These are phyloP conservation scores for Amblyopsis hoosieri DNA, from an alignment of 2,797 vertebrate genomes.

Conservation along the genomic window DNA sequence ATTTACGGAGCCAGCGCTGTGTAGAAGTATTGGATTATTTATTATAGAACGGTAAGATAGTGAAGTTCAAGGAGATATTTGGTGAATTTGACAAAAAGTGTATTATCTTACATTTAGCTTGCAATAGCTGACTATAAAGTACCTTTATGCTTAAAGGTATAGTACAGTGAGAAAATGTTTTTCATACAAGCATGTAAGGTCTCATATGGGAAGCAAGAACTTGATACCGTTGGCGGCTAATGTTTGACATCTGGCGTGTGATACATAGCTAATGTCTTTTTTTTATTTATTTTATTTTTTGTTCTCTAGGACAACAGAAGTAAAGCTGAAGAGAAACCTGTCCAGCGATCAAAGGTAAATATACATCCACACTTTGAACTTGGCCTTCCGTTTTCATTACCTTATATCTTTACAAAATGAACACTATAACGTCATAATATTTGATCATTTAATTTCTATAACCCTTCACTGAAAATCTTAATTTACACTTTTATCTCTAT, in stretches of 20 bases:
- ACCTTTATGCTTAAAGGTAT: too few species aligned
- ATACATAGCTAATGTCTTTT: not conserved
- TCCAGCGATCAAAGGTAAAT: constrained; percentile 82
- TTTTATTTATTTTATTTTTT: constrained; percentile 10
- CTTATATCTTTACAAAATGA: not conserved
- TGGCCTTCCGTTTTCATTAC: not conserved
- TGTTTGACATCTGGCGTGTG: not conserved
- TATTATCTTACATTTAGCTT: too few species aligned
- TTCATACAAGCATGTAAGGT: not conserved
- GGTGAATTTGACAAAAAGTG: too few species aligned
- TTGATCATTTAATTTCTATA: too few species aligned
- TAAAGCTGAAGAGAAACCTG: constrained; percentile 78
- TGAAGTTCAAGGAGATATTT: too few species aligned
- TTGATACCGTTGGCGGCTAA: not conserved
- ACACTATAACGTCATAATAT: not conserved
- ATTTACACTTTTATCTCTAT: too few species aligned
- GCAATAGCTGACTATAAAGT: too few species aligned
- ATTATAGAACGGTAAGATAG: too few species aligned
- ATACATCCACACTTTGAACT: not conserved
- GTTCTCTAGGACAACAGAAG: constrained; percentile 75
- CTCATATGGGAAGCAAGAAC: constrained; percentile 1
- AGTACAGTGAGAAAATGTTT: not conserved
- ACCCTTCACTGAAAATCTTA: too few species aligned
- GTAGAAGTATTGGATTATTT: too few species aligned
- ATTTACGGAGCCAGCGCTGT: too few species aligned